Percentiles rank a stretch among this genome's conserved stretches.
These are phyloP conservation scores for Myocastor coypus DNA, from an alignment of 2,113 vertebrate genomes.

Conservation along the genomic window DNA sequence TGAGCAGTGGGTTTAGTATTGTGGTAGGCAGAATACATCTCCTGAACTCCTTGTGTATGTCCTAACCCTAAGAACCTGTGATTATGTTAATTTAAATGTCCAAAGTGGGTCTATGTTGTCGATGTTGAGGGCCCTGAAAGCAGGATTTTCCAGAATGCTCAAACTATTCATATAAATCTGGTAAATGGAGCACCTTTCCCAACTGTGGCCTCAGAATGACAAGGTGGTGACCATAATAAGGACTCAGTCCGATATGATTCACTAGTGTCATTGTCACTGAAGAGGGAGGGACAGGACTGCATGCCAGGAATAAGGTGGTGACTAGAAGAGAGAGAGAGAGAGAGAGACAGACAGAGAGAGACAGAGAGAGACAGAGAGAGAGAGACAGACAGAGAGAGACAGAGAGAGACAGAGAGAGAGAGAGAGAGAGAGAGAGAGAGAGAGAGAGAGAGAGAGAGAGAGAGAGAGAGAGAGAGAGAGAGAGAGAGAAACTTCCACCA, in stretches of 20 bases:
- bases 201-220: not conserved
- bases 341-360: not conserved
- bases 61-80: not conserved
- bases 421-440: not conserved
- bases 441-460: too few relatives aligned
- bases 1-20: not conserved
- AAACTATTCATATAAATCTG: not conserved
- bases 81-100: not conserved
- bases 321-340: not conserved
- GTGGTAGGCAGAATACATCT: accelerated
- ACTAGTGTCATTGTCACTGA: not conserved
- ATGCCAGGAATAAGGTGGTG: not conserved
- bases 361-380: not conserved
- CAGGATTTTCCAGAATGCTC: not conserved
- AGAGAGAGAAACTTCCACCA: not conserved
- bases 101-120: not conserved
- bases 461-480: too few relatives aligned
- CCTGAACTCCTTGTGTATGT: accelerated
- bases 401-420: too few relatives aligned
- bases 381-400: too few relatives aligned
- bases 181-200: not conserved
- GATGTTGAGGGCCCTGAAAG: not conserved
- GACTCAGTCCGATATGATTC: too few relatives aligned
- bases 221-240: not conserved
- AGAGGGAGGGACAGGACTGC: not conserved